Conservation (phyloP, 2,888 invertebrate species). For the Eudasyphora cyanicolor region DNA sequence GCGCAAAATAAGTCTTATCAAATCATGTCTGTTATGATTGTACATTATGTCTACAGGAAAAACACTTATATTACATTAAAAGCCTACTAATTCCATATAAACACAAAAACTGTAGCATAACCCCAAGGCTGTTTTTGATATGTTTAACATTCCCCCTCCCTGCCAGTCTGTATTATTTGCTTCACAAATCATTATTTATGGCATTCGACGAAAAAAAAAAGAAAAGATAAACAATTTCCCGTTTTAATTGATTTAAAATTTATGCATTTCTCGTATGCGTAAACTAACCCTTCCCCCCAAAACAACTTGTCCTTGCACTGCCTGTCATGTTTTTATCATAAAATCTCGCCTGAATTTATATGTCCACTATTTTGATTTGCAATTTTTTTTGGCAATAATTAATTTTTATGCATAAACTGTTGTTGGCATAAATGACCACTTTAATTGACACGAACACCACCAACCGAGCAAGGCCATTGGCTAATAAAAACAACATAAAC, state of each 20-base stretch:
- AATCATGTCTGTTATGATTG: too few species aligned
- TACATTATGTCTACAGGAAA: too few species aligned
- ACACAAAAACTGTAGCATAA: neutral
- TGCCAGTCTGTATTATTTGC: neutral
- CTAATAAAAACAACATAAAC: neutral
- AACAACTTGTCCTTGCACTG: neutral
- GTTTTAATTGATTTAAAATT: constrained; percentile 9
- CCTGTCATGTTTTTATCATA: neutral
- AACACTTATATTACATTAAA: too few species aligned
- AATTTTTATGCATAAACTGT: neutral
- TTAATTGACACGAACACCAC: neutral
- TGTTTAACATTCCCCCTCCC: neutral
- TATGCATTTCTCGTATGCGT: neutral
- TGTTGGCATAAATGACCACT: neutral
- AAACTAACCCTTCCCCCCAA: too few species aligned
- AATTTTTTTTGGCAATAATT: neutral
- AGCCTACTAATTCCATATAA: too few species aligned
- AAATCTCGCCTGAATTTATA: neutral
- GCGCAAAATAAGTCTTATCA: neutral
- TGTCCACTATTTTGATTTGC: neutral
- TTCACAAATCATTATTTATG: constrained; percentile 1
- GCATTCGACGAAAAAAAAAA: too few species aligned
- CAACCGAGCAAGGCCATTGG: neutral
- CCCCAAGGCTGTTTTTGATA: too few species aligned
- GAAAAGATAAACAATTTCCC: neutral